phyloP scores from a whole-genome alignment of 37 sponge, comb jelly and placozoan genomes.

The Cliona cf. orientalis region DNA sequence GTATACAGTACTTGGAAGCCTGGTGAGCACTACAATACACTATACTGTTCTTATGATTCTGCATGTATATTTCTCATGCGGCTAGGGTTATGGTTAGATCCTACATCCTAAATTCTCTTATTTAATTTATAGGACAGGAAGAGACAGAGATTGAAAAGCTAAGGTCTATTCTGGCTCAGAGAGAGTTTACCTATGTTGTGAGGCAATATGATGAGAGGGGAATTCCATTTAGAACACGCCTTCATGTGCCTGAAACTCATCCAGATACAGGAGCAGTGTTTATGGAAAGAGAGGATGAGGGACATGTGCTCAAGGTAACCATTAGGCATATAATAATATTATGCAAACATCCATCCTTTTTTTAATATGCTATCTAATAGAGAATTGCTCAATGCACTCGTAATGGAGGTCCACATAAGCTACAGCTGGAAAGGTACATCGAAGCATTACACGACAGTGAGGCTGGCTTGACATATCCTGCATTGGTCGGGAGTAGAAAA shows the following conservation, averaged over 20 bases:
- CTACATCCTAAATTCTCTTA: no score
- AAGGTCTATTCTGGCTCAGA: slow-evolving; percentile 34
- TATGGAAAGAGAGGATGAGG: slow-evolving; percentile 26
- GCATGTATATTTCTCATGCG: not conserved
- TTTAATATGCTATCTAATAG: not conserved
- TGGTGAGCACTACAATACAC: no score
- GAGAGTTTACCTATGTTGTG: slow-evolving; percentile 17
- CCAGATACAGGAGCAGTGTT: slow-evolving; percentile 2
- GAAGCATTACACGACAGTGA: slow-evolving; percentile 8
- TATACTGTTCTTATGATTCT: no score
- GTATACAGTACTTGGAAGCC: slow-evolving; percentile 5
- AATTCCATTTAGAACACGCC: slow-evolving; percentile 23
- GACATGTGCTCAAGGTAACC: slow-evolving; percentile 34
- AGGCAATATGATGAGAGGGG: slow-evolving; percentile 21
- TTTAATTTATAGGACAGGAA: no score
- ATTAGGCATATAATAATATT: no score
- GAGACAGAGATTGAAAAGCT: slow-evolving; percentile 1
- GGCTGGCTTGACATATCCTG: slow-evolving; percentile 11
- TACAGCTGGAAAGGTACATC: slow-evolving; percentile 9
- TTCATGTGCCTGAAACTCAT: slow-evolving; percentile 39
- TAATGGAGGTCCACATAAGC: slow-evolving; percentile 24
- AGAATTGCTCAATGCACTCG: not conserved
- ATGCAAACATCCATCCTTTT: not conserved
- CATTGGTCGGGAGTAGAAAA: slow-evolving; percentile 18
- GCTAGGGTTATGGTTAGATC: not conserved